Evolutionary conservation across 2,113 vertebrate genomes (phyloP).

Genomic region (Coptodon rendalli): DNA sequence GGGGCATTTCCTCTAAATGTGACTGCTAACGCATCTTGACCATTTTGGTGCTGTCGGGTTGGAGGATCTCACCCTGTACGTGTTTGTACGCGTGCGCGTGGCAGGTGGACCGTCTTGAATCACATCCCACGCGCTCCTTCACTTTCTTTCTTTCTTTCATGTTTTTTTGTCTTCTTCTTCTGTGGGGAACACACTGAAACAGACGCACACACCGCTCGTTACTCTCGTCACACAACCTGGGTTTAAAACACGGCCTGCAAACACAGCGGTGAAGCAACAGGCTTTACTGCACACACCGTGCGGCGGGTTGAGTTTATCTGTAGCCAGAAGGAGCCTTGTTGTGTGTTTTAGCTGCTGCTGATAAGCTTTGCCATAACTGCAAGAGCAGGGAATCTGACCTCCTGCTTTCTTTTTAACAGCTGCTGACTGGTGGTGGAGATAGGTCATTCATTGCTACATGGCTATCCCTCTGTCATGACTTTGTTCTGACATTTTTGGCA

Average conservation of each 20-base stretch:
- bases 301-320: constrained; percentile 44
- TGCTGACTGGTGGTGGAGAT: not conserved
- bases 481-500: not conserved
- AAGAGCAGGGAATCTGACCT: not conserved
- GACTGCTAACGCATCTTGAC: constrained; percentile 46
- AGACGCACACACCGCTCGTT: not conserved
- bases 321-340: constrained; percentile 38
- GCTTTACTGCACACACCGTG: constrained; percentile 13
- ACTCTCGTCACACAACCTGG: constrained; percentile 1
- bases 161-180: not conserved
- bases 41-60: constrained; percentile 50
- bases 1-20: not conserved
- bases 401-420: not conserved
- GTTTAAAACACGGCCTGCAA: constrained; percentile 32
- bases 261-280: constrained; percentile 55
- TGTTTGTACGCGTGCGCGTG: constrained; percentile 5
- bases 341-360: constrained; percentile 51
- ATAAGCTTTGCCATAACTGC: constrained; percentile 31
- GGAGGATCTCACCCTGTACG: constrained; percentile 22
- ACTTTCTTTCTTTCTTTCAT: constrained; percentile 18
- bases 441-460: not conserved
- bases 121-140: constrained; percentile 61
- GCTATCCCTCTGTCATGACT: not conserved
- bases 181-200: not conserved
- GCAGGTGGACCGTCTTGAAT: constrained; percentile 69